A percentile compares a stretch with the other conserved stretches of the same genome.
These are phyloP conservation scores for Dicaeum eximium DNA, from an alignment of 2,113 vertebrate genomes.

Conservation along the genomic window DNA sequence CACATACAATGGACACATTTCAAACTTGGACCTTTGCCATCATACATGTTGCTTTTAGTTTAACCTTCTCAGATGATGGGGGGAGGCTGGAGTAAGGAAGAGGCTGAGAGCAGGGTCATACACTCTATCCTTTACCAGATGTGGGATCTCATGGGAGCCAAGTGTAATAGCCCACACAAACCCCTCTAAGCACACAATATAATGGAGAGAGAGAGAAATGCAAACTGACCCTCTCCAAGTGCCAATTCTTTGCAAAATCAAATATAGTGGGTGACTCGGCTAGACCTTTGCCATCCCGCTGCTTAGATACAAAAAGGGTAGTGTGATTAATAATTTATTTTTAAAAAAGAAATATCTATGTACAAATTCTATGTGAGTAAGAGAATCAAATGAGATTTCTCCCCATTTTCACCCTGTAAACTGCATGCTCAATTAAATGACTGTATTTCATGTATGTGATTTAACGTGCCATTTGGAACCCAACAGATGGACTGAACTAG, in stretches of 20 bases:
- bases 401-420: not conserved
- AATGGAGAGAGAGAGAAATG: not conserved
- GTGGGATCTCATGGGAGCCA: not conserved
- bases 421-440: not conserved
- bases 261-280: not conserved
- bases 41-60: slow-evolving; percentile 53
- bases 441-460: not conserved
- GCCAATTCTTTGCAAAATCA: slow-evolving; percentile 15
- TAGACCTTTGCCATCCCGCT: not conserved
- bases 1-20: slow-evolving; percentile 17
- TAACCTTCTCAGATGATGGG: slow-evolving; percentile 50
- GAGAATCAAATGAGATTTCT: not conserved
- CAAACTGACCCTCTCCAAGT: not conserved
- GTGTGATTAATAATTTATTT: not conserved
- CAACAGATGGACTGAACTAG: not conserved
- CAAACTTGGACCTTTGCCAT: slow-evolving; percentile 34
- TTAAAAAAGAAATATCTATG: not conserved
- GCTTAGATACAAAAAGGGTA: not conserved
- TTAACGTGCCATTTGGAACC: not conserved
- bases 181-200: not conserved
- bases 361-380: not conserved
- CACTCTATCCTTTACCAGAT: slow-evolving; percentile 25
- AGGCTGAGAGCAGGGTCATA: slow-evolving; percentile 29
- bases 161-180: not conserved
- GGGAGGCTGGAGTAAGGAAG: slow-evolving; percentile 16